Conservation (phyloP, 2,888 invertebrate genomes). For the Xestia rhomboidea region DNA sequence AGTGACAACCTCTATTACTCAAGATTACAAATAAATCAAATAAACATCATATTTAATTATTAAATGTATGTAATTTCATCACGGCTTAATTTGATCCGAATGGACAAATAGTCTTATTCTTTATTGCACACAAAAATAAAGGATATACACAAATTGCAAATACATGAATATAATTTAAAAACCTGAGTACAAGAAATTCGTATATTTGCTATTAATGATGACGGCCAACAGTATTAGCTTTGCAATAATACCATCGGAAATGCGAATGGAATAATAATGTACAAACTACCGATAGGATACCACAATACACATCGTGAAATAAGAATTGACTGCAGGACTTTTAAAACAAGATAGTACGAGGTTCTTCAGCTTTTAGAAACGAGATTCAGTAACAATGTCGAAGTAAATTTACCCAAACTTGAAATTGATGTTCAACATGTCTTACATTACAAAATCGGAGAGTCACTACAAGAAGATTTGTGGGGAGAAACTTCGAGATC, state of each 20-base stretch:
- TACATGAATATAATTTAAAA: constrained; percentile 1
- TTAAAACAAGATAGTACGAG: neutral
- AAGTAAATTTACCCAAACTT: constrained; percentile 28
- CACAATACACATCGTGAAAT: constrained; percentile 15
- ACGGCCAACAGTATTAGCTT: constrained; percentile 18
- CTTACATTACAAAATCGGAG: constrained; percentile 31
- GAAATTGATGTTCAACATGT: constrained; percentile 35
- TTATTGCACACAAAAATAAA: no score
- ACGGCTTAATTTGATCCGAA: constrained; percentile 13
- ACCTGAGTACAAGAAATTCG: neutral
- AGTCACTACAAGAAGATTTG: constrained; percentile 13
- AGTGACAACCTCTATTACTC: constrained; percentile 5
- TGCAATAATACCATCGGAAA: constrained; percentile 49
- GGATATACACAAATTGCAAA: no score
- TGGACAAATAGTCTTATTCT: neutral
- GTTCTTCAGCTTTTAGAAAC: constrained; percentile 12
- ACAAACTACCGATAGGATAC: constrained; percentile 32
- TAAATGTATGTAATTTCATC: no score
- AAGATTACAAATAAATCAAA: constrained; percentile 12
- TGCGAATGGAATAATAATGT: constrained; percentile 52
- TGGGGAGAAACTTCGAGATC: constrained; percentile 31
- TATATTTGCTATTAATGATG: constrained; percentile 14
- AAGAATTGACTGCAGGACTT: constrained; percentile 16
- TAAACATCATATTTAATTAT: neutral
- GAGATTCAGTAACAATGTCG: constrained; percentile 8